Evolutionary conservation across 2,888 invertebrate genomes (phyloP).

Genomic region (Polydrusus tereticollis): DNA sequence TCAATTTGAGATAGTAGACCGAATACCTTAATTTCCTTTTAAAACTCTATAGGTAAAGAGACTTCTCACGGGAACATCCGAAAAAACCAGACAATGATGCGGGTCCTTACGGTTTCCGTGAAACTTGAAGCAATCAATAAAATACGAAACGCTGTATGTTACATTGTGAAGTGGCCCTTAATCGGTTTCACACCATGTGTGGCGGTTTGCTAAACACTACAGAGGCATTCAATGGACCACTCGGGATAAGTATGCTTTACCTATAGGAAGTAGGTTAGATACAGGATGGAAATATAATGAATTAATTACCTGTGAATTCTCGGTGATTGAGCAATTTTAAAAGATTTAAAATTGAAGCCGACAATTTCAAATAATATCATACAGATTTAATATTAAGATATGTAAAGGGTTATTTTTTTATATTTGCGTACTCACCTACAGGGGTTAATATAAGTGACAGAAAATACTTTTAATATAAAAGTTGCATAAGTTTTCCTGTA

Average conservation of each 20-base stretch:
- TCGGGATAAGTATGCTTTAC: conserved; percentile 21
- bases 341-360: too few relatives aligned
- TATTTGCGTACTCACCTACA: too few relatives aligned
- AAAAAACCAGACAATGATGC: conserved; percentile 50
- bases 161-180: conserved; percentile 36
- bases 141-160: conserved; percentile 37
- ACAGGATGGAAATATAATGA: conserved; percentile 14
- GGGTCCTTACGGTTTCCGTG: conserved; percentile 53
- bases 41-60: background rate
- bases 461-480: too few relatives aligned
- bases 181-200: conserved; percentile 43
- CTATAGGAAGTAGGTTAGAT: conserved; percentile 12
- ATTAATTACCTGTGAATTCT: conserved; percentile 1
- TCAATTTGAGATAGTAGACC: too few relatives aligned
- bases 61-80: conserved; percentile 54
- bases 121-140: conserved; percentile 45
- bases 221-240: conserved; percentile 33
- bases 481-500: too few relatives aligned
- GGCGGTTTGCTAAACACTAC: conserved; percentile 43
- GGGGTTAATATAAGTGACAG: too few relatives aligned
- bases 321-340: too few relatives aligned
- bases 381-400: too few relatives aligned
- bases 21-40: background rate
- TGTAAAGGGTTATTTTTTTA: too few relatives aligned
- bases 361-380: too few relatives aligned